Evolutionary conservation across 2,113 vertebrate genomes (phyloP).

Genomic region (Odocoileus virginianus): DNA sequence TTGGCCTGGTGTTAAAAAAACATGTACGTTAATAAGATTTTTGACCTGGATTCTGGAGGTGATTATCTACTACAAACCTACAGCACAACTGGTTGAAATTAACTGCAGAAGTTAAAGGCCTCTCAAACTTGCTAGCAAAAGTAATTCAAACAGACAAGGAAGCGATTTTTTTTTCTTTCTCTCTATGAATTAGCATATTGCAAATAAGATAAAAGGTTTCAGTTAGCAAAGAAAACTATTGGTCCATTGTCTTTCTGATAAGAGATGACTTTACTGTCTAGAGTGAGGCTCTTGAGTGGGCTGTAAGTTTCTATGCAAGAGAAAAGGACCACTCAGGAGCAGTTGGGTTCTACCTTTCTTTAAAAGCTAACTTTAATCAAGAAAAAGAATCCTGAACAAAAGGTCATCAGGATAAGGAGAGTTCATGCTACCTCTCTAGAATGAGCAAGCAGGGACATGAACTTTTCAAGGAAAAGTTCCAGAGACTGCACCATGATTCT

Average conservation of each 20-base stretch:
- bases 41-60: background rate
- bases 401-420: background rate
- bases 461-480: background rate
- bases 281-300: background rate
- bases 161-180: background rate
- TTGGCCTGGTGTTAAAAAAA: background rate
- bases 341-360: background rate
- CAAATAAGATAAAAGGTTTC: background rate
- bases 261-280: background rate
- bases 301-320: background rate
- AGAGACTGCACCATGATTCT: background rate
- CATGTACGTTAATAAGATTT: background rate
- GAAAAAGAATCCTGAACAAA: background rate
- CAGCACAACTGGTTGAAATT: background rate
- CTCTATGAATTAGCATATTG: background rate
- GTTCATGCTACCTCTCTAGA: background rate
- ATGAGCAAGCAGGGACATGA: background rate
- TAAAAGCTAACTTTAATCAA: background rate
- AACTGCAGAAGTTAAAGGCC: background rate
- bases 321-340: background rate
- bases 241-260: background rate
- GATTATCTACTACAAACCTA: background rate
- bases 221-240: background rate
- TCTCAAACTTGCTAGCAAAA: background rate
- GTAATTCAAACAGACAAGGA: background rate